Conservation (phyloP, 2,888 invertebrate species). For the Zele albiditarsus region DNA sequence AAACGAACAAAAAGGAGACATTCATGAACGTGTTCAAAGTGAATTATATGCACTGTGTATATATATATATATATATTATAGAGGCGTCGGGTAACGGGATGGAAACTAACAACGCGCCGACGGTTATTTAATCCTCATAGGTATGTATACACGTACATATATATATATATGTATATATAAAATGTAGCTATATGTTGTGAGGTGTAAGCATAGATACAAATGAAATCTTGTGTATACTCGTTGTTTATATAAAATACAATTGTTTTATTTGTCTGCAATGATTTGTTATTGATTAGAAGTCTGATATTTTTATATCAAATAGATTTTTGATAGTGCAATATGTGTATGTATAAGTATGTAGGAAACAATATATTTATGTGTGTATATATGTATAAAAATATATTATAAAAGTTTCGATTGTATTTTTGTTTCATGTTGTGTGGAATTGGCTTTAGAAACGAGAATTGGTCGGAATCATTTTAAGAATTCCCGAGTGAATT, state of each 20-base stretch:
- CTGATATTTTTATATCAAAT: not conserved
- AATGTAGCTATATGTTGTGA: too few relatives aligned
- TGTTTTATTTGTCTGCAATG: not conserved
- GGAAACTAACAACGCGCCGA: constrained; percentile 13
- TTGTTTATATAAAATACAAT: not conserved
- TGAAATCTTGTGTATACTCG: not conserved
- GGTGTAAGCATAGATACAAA: not conserved
- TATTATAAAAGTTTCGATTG: not conserved
- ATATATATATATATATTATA: not conserved
- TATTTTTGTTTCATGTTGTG: constrained; percentile 16
- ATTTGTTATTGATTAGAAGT: not conserved
- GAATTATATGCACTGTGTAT: not conserved
- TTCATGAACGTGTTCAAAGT: not conserved
- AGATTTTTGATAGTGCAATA: not conserved
- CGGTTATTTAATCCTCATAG: constrained; percentile 23
- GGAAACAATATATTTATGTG: not conserved
- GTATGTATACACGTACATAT: not conserved
- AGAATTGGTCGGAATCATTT: constrained; percentile 38
- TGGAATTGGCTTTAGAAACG: constrained; percentile 21
- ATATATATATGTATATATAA: not conserved
- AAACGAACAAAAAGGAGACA: too few relatives aligned
- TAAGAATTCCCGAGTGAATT: constrained; percentile 44
- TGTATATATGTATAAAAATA: not conserved
- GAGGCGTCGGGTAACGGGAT: not conserved
- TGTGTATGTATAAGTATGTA: not conserved